Conservation (phyloP, 1,140 invertebrate genomes). For the Frieseomelitta varia region DNA sequence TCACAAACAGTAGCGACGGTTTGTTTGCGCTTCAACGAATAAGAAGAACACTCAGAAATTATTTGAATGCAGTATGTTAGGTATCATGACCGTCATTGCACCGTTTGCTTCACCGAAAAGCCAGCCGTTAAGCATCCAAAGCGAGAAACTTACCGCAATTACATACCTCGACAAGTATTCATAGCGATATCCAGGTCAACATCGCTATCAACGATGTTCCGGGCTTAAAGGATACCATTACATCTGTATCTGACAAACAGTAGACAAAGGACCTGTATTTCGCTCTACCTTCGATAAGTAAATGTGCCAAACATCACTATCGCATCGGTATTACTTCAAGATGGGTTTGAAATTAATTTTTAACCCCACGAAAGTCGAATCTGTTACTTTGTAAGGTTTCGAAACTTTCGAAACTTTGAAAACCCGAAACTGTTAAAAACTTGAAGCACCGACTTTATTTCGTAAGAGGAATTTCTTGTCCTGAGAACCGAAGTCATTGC, state of each 20-base stretch:
- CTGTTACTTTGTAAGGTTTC: too few species aligned
- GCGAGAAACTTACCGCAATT: neutral
- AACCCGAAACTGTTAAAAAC: too few species aligned
- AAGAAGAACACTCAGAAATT: neutral
- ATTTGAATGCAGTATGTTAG: neutral
- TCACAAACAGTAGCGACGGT: too few species aligned
- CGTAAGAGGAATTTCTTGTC: too few species aligned
- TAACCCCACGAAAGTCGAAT: too few species aligned
- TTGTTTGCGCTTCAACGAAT: neutral
- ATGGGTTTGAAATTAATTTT: too few species aligned
- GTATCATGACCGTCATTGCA: neutral
- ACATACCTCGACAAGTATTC: neutral
- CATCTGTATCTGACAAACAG: neutral
- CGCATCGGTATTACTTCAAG: neutral
- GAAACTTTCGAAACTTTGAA: too few species aligned
- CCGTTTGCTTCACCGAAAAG: neutral
- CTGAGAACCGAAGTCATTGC: too few species aligned
- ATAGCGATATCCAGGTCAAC: neutral
- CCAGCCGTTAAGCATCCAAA: neutral
- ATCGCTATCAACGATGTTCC: too few species aligned
- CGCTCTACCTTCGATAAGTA: neutral
- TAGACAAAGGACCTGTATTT: slow-evolving; percentile 11
- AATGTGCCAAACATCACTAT: neutral
- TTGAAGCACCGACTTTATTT: too few species aligned
- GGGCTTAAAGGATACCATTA: neutral